Percentiles rank a stretch among this genome's conserved stretches.
phyloP scores from a whole-genome alignment of 2,888 invertebrate genomes.

The Drosophila nr. fundita region DNA sequence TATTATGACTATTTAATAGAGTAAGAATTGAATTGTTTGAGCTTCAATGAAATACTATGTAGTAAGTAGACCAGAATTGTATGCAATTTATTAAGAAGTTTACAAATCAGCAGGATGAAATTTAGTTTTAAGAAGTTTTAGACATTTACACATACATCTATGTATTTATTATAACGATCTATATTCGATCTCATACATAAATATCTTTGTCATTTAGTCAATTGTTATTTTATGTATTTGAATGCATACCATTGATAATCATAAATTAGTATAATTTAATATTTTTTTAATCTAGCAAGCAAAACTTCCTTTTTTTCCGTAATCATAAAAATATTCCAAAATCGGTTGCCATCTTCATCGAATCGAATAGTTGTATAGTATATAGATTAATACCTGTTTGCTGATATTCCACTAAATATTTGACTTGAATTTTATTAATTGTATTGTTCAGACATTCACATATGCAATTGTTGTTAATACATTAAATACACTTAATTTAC shows the following conservation, averaged over 20 bases:
- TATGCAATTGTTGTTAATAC: slow-evolving; percentile 52
- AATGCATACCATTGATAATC: slow-evolving; percentile 13
- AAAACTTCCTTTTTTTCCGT: slow-evolving; percentile 1
- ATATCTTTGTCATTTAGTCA: neutral
- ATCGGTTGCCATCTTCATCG: slow-evolving; percentile 5
- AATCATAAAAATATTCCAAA: slow-evolving; percentile 16
- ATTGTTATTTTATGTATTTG: slow-evolving; percentile 7
- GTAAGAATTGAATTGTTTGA: slow-evolving; percentile 28
- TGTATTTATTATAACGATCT: slow-evolving; percentile 18
- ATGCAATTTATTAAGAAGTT: slow-evolving; percentile 10
- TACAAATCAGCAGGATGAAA: slow-evolving; percentile 8
- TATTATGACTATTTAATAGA: slow-evolving; percentile 25
- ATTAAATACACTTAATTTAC: slow-evolving; percentile 81
- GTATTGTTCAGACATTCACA: slow-evolving; percentile 67
- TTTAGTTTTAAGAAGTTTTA: slow-evolving; percentile 20
- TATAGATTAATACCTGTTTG: slow-evolving; percentile 53
- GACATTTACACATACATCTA: slow-evolving; percentile 49
- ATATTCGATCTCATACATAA: slow-evolving; percentile 1
- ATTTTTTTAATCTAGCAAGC: slow-evolving; percentile 19
- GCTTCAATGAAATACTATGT: slow-evolving; percentile 18
- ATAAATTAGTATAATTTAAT: slow-evolving; percentile 35
- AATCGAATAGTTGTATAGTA: slow-evolving; percentile 11
- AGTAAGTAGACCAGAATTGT: neutral
- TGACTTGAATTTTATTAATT: slow-evolving; percentile 42
- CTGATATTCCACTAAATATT: slow-evolving; percentile 44